Conservation (phyloP, 2,797 vertebrate genomes). For the Lepus townsendii region DNA sequence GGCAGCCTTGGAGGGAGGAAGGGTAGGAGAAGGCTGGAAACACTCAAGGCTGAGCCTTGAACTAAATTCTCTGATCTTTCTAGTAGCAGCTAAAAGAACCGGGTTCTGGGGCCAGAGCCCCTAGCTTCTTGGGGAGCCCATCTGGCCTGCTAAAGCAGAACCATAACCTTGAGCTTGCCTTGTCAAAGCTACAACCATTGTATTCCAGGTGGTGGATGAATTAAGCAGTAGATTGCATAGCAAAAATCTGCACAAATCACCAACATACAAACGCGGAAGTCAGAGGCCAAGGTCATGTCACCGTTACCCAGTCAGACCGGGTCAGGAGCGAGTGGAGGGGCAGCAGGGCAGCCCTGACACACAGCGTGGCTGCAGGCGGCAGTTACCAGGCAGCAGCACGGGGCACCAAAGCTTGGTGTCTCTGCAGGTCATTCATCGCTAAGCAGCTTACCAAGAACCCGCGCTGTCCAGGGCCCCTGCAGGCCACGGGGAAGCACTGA, state of each 20-base stretch:
- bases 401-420: neutral
- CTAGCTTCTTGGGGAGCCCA: conserved; percentile 8
- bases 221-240: conserved; percentile 33
- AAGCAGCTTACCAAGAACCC: neutral
- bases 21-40: neutral
- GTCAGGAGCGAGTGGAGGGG: neutral
- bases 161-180: neutral
- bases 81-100: conserved; percentile 39
- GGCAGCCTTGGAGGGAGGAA: neutral
- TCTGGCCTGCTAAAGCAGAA: conserved; percentile 5
- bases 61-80: conserved; percentile 55
- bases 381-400: neutral
- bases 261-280: neutral
- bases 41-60: conserved; percentile 62
- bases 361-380: neutral
- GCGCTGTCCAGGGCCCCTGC: neutral
- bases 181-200: conserved; percentile 1
- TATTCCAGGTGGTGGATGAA: conserved; percentile 10
- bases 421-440: neutral
- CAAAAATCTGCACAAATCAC: conserved; percentile 32
- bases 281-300: neutral
- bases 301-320: neutral
- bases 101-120: neutral
- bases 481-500: neutral
- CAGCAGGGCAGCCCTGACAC: neutral